Percentiles rank a stretch among this genome's conserved stretches.
phyloP scores from a whole-genome alignment of 1,140 invertebrate genomes.

The Rhizoglyphus robini region DNA sequence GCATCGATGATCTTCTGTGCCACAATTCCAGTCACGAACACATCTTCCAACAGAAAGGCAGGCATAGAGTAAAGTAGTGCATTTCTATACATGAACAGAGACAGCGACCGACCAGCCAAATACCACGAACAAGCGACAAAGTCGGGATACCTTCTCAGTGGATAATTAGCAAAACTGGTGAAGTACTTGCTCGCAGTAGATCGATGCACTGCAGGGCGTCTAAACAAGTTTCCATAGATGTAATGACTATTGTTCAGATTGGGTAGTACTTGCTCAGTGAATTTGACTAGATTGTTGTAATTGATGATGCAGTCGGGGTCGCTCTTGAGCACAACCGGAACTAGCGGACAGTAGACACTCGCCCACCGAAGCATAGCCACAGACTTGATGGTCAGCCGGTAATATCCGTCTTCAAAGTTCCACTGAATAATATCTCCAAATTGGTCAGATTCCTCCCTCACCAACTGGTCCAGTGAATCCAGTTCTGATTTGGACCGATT shows the following conservation, averaged over 20 bases:
- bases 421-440: constrained; percentile 27
- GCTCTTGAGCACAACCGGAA: constrained; percentile 59
- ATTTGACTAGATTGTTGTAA: constrained; percentile 32
- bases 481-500: neutral
- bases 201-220: constrained; percentile 31
- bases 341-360: constrained; percentile 45
- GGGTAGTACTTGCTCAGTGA: constrained; percentile 6
- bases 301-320: constrained; percentile 75
- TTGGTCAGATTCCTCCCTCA: constrained; percentile 23
- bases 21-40: constrained; percentile 58
- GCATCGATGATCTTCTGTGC: constrained; percentile 20
- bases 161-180: constrained; percentile 25
- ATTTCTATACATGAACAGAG: constrained; percentile 45
- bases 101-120: constrained; percentile 41
- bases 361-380: constrained; percentile 37
- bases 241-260: constrained; percentile 56
- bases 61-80: constrained; percentile 48
- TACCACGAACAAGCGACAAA: constrained; percentile 30
- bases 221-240: constrained; percentile 34
- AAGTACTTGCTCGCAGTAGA: constrained; percentile 48
- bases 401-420: constrained; percentile 31
- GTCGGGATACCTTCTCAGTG: constrained; percentile 24
- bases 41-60: constrained; percentile 65
- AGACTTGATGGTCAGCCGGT: constrained; percentile 33
- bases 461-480: constrained; percentile 14